These are phyloP conservation scores for Enhydra lutris DNA, from an alignment of 2,113 vertebrate genomes.

Conservation along the genomic window DNA sequence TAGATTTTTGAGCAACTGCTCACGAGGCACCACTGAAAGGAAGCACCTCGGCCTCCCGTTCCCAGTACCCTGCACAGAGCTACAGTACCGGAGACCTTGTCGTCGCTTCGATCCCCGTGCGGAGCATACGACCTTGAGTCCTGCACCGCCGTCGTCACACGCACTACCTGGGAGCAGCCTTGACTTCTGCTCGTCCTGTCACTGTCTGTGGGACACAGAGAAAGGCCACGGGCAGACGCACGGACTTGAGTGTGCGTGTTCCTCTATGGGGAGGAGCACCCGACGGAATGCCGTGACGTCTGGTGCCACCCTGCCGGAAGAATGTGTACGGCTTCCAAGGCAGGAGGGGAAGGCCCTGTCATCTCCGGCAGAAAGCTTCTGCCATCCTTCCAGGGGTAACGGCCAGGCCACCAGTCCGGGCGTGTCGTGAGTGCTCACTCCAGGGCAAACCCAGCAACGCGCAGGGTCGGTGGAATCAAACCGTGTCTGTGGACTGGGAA, in stretches of 20 bases:
- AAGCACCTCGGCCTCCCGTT: background rate
- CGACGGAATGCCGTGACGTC: too few species aligned
- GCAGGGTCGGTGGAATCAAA: background rate
- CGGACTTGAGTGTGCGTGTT: background rate
- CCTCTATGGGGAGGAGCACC: background rate
- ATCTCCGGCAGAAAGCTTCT: background rate
- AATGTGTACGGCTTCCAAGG: background rate
- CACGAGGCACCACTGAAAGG: background rate
- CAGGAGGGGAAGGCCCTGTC: too few species aligned
- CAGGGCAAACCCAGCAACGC: background rate
- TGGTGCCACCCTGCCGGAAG: background rate
- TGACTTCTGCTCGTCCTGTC: background rate
- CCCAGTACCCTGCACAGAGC: background rate
- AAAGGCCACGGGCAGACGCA: background rate
- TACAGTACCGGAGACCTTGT: too few species aligned
- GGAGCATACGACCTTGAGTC: background rate
- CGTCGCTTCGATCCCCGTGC: background rate
- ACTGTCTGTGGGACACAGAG: background rate
- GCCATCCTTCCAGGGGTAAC: background rate
- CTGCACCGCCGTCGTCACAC: too few species aligned
- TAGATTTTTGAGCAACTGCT: background rate
- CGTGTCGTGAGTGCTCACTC: background rate
- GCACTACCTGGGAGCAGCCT: background rate
- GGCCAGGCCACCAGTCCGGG: background rate
- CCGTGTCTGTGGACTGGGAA: background rate